Conservation (phyloP, 2,888 invertebrate genomes). For the Labia minor region DNA sequence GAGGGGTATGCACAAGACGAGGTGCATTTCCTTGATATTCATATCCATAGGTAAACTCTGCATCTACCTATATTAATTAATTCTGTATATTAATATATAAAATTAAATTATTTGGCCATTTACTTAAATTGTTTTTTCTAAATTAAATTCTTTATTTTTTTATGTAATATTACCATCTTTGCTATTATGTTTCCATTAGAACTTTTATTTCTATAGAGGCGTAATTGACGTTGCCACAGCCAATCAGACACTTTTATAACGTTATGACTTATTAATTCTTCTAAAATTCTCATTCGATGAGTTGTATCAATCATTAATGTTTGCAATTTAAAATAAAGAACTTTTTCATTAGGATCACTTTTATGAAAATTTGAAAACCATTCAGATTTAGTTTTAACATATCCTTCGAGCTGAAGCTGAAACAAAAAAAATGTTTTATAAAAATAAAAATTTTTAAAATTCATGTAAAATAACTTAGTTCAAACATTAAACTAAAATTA, state of each 20-base stretch:
- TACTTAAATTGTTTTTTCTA: conserved; percentile 9
- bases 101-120: neutral
- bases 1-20: conserved; percentile 87
- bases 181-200: neutral
- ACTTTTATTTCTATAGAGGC: conserved; percentile 39
- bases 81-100: conserved; percentile 20
- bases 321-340: conserved; percentile 76
- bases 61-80: conserved; percentile 77
- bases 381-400: conserved; percentile 39
- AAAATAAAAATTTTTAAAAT: conserved; percentile 9
- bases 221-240: conserved; percentile 91
- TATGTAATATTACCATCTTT: conserved; percentile 15
- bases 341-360: conserved; percentile 39
- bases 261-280: conserved; percentile 58
- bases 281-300: conserved; percentile 75
- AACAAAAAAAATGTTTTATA: conserved; percentile 29
- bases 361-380: conserved; percentile 37
- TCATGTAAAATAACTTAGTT: neutral
- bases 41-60: conserved; percentile 90
- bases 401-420: conserved; percentile 40
- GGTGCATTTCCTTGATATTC: conserved; percentile 96
- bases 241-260: conserved; percentile 62
- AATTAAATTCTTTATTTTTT: neutral
- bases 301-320: conserved; percentile 87
- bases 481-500: neutral